Percentiles rank a stretch among this genome's conserved stretches.
phyloP scores from a whole-genome alignment of 2,113 vertebrate species.

The Podocnemis expansa region DNA sequence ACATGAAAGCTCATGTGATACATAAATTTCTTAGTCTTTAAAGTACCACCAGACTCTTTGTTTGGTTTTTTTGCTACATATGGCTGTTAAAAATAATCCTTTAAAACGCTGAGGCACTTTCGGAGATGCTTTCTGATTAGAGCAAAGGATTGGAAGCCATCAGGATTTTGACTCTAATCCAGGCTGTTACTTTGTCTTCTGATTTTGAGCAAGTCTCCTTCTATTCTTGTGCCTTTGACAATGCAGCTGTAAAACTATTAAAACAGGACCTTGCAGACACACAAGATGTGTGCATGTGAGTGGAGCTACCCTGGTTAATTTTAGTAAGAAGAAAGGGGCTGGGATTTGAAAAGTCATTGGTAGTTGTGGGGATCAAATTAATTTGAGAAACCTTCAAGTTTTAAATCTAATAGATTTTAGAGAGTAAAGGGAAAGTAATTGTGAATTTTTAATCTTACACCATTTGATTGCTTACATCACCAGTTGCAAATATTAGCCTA shows the following conservation, averaged over 20 bases:
- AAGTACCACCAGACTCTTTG: no score
- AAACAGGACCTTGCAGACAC: neutral
- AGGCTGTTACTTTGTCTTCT: neutral
- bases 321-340: neutral
- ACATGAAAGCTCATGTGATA: no score
- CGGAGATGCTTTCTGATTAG: neutral
- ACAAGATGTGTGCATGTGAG: neutral
- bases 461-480: rapidly evolving
- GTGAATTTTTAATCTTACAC: neutral
- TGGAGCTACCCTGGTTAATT: neutral
- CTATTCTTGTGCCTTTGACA: neutral
- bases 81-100: neutral
- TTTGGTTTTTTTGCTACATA: no score
- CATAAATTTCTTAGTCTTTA: no score
- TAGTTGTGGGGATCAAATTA: neutral
- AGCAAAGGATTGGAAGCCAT: neutral
- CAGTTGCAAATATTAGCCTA: neutral
- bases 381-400: rapidly evolving
- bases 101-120: neutral
- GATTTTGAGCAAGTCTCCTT: rapidly evolving
- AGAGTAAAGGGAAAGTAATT: neutral
- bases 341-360: neutral
- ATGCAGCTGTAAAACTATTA: neutral
- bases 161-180: neutral
- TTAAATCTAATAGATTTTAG: rapidly evolving